These are phyloP conservation scores for Augochlorella aurata DNA, from an alignment of 2,888 invertebrate genomes.

Conservation along the genomic window DNA sequence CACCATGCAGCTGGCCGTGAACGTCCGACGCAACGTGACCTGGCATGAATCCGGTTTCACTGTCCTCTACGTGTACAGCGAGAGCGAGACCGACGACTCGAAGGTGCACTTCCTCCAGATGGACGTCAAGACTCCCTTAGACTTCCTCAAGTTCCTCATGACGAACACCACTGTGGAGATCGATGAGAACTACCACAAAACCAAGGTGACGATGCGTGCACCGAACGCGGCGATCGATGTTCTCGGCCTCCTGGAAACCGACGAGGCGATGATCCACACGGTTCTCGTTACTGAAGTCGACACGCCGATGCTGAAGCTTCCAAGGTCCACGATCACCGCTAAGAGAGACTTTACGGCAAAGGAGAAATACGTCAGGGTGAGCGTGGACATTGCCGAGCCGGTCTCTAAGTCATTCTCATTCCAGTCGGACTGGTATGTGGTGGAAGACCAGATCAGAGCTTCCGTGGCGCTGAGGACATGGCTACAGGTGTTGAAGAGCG, in stretches of 20 bases:
- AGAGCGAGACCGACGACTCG: slow-evolving; percentile 77
- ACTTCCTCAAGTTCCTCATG: slow-evolving; percentile 82
- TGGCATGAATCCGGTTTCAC: slow-evolving; percentile 83
- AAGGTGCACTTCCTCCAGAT: slow-evolving; percentile 82
- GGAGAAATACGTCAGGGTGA: slow-evolving; percentile 86
- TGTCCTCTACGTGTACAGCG: slow-evolving; percentile 83
- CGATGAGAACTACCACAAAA: slow-evolving; percentile 83
- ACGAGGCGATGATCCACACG: slow-evolving; percentile 86
- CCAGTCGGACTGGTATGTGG: slow-evolving; percentile 76
- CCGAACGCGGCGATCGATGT: slow-evolving; percentile 83
- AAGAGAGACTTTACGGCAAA: slow-evolving; percentile 87
- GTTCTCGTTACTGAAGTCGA: slow-evolving; percentile 85
- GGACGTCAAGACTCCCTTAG: slow-evolving; percentile 84
- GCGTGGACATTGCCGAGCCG: slow-evolving; percentile 84
- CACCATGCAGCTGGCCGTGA: slow-evolving; percentile 82
- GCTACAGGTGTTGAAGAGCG: slow-evolving; percentile 76
- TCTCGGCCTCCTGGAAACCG: slow-evolving; percentile 84
- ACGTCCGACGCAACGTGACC: slow-evolving; percentile 80
- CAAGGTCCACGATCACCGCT: slow-evolving; percentile 86
- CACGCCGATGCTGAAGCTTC: slow-evolving; percentile 86
- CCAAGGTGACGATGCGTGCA: slow-evolving; percentile 83
- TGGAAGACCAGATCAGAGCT: slow-evolving; percentile 72
- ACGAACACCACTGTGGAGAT: slow-evolving; percentile 81
- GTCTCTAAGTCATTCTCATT: slow-evolving; percentile 72
- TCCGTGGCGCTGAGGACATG: slow-evolving; percentile 78